These are phyloP conservation scores for Mastacembelus armatus DNA, from an alignment of 2,797 vertebrate species.

Conservation along the genomic window DNA sequence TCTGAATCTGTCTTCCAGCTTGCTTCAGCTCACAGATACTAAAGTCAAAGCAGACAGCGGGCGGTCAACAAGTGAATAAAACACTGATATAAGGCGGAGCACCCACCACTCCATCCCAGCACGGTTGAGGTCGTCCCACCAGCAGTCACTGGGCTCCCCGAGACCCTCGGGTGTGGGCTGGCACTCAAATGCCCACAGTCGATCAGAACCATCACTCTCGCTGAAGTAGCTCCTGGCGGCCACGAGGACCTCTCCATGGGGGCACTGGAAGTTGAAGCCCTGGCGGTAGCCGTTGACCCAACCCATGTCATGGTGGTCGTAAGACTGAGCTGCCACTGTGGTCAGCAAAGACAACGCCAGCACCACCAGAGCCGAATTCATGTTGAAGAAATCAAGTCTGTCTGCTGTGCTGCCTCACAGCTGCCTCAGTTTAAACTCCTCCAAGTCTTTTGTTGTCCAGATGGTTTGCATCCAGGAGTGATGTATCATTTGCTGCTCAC, in stretches of 20 bases:
- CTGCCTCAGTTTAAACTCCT: constrained; percentile 83
- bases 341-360: constrained; percentile 80
- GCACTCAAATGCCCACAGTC: constrained; percentile 95
- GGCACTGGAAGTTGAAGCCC: constrained; percentile 97
- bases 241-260: constrained; percentile 92
- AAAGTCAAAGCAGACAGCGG: constrained; percentile 9
- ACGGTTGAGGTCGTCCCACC: constrained; percentile 98
- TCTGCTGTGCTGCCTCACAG: constrained; percentile 67
- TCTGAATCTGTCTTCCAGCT: background rate
- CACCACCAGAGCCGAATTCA: constrained; percentile 82
- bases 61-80: background rate
- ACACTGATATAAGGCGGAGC: constrained; percentile 1
- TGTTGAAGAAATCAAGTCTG: constrained; percentile 78
- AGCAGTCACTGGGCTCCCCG: constrained; percentile 94
- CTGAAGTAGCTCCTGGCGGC: constrained; percentile 92
- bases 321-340: constrained; percentile 67
- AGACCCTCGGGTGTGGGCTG: constrained; percentile 88
- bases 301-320: constrained; percentile 84
- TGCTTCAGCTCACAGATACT: background rate
- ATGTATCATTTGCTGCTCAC: constrained; percentile 86
- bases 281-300: constrained; percentile 94
- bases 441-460: constrained; percentile 89
- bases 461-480: constrained; percentile 87
- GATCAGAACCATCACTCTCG: constrained; percentile 91
- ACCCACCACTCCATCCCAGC: constrained; percentile 96